These are phyloP conservation scores for Beris morrisii DNA, from an alignment of 2,888 invertebrate species.

Conservation along the genomic window DNA sequence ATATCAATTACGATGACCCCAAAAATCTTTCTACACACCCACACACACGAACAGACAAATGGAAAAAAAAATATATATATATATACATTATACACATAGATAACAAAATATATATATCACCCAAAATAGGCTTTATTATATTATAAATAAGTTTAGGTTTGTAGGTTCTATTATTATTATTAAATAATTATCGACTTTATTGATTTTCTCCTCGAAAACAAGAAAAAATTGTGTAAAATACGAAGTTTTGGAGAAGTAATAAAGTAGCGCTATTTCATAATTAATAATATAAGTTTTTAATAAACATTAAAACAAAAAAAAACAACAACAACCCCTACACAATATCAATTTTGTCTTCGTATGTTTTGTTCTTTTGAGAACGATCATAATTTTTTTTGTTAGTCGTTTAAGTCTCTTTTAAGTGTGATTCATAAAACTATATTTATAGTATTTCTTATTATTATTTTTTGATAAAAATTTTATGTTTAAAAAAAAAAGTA, in stretches of 20 bases:
- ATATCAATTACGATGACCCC: too few relatives aligned
- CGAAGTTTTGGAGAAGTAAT: too few relatives aligned
- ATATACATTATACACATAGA: too few relatives aligned
- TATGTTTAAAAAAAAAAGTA: conserved; percentile 9
- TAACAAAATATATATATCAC: conserved; percentile 9
- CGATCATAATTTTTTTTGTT: conserved; percentile 9
- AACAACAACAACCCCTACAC: background rate
- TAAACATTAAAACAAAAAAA: background rate
- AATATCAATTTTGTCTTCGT: conserved; percentile 20
- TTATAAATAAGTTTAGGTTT: conserved; percentile 24
- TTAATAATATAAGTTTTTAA: background rate
- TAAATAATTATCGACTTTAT: too few relatives aligned
- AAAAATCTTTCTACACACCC: too few relatives aligned
- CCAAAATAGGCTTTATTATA: conserved; percentile 27
- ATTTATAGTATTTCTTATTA: conserved; percentile 31
- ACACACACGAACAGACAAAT: too few relatives aligned
- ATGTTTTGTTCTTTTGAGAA: conserved; percentile 19
- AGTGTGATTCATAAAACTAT: conserved; percentile 31
- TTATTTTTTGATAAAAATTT: conserved; percentile 8
- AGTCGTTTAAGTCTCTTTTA: conserved; percentile 27
- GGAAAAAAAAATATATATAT: too few relatives aligned
- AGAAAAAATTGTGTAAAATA: too few relatives aligned
- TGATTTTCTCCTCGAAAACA: too few relatives aligned
- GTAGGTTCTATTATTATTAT: conserved; percentile 10
- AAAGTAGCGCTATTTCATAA: too few relatives aligned